Conservation (phyloP, 2,888 invertebrate species). For the Yponomeuta sedellus region DNA sequence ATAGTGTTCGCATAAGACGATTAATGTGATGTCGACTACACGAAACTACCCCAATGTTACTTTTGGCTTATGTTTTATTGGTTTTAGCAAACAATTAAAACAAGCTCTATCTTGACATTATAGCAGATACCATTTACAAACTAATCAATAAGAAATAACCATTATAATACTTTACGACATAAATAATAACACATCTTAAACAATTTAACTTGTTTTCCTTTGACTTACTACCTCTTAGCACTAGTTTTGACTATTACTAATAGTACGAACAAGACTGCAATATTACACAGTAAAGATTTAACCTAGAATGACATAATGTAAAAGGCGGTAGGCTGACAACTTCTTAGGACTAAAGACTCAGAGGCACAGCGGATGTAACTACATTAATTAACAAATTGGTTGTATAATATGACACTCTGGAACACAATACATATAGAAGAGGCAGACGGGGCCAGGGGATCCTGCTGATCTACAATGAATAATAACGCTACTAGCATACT, state of each 20-base stretch:
- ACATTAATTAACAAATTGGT: neutral
- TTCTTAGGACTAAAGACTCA: constrained; percentile 68
- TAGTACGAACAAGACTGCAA: constrained; percentile 74
- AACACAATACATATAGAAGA: neutral
- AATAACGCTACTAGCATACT: neutral
- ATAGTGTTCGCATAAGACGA: no score
- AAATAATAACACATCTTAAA: constrained; percentile 77
- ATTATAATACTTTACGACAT: constrained; percentile 77
- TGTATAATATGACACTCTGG: neutral
- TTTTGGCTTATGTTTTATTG: constrained; percentile 49
- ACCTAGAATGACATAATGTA: constrained; percentile 73
- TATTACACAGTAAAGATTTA: constrained; percentile 62
- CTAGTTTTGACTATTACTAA: constrained; percentile 71
- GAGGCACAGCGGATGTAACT: neutral
- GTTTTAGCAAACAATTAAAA: constrained; percentile 48
- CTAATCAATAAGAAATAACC: constrained; percentile 77
- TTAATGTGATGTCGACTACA: neutral
- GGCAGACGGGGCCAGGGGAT: neutral
- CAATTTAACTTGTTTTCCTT: constrained; percentile 75
- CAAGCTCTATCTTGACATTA: constrained; percentile 52
- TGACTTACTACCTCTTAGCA: constrained; percentile 75
- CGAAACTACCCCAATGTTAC: neutral
- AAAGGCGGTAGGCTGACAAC: constrained; percentile 76
- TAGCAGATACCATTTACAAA: constrained; percentile 71
- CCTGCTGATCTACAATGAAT: neutral